Percentiles rank a stretch among this genome's conserved stretches.
Evolutionary conservation across 2,797 vertebrate species (phyloP).

Genomic region (Myotis vivesi): DNA sequence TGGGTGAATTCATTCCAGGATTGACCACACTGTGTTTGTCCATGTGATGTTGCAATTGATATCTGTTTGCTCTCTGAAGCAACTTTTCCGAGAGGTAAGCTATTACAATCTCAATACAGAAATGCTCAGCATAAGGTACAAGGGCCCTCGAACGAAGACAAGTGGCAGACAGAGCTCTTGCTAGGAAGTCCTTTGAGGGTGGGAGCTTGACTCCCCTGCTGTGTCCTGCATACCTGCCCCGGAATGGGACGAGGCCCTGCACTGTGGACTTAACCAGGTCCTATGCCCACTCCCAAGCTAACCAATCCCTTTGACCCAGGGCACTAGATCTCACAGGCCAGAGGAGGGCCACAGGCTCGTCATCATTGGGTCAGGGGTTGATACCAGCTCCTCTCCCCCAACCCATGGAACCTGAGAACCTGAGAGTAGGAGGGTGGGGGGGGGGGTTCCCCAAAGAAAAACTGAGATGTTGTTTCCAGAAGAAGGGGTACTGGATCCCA

Average conservation of each 20-base stretch:
- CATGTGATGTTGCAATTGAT: not conserved
- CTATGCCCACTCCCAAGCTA: not conserved
- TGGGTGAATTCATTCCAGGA: not conserved
- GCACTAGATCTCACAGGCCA: not conserved
- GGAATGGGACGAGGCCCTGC: not conserved
- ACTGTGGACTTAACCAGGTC: not conserved
- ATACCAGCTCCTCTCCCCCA: not conserved
- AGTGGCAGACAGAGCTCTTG: not conserved
- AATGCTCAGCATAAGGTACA: not conserved
- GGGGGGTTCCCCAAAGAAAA: not conserved
- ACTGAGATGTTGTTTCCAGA: not conserved
- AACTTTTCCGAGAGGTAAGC: not conserved
- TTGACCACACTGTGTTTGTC: not conserved
- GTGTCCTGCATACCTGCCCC: not conserved
- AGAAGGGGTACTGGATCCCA: not conserved
- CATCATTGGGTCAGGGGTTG: not conserved
- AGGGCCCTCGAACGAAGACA: not conserved
- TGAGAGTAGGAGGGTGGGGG: not conserved
- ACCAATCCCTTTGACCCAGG: not conserved
- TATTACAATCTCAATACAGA: not conserved
- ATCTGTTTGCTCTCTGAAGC: not conserved
- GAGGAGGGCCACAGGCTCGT: not conserved
- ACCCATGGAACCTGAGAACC: not conserved
- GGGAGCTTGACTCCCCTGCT: not conserved
- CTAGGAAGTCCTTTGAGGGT: not conserved